phyloP scores from a whole-genome alignment of 2,888 invertebrate genomes.

The Lochmaea capreae region DNA sequence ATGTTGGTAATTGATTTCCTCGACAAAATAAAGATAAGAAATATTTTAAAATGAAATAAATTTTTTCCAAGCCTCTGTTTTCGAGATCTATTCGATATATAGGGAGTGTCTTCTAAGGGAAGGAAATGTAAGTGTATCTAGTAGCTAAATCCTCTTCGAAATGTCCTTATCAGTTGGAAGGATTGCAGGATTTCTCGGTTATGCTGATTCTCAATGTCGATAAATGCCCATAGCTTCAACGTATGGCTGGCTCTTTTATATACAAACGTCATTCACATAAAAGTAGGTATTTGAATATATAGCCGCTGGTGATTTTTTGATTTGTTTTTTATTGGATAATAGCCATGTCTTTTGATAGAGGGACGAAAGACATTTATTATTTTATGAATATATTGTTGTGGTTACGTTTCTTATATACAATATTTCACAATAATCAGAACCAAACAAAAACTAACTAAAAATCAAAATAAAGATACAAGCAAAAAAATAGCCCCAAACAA shows the following conservation, averaged over 20 bases:
- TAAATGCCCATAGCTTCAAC: constrained; percentile 42
- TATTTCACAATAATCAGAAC: too few relatives aligned
- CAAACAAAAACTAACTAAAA: too few relatives aligned
- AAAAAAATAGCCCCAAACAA: too few relatives aligned
- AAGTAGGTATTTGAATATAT: constrained; percentile 18
- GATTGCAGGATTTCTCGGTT: constrained; percentile 48
- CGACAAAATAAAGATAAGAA: constrained; percentile 3
- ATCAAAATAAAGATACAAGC: too few relatives aligned
- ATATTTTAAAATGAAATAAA: neutral
- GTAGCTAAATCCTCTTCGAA: constrained; percentile 53
- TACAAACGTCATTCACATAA: neutral
- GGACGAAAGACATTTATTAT: neutral
- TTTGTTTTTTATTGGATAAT: constrained; percentile 9
- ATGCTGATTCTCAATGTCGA: constrained; percentile 50
- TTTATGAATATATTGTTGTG: neutral
- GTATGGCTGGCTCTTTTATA: neutral
- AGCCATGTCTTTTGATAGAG: neutral
- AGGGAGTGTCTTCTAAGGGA: constrained; percentile 54
- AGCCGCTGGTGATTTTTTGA: neutral
- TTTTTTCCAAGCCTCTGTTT: neutral
- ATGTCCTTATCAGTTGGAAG: constrained; percentile 45
- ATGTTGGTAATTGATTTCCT: constrained; percentile 60
- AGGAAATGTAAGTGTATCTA: constrained; percentile 57
- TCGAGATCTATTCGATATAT: neutral
- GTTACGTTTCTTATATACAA: too few relatives aligned